Evolutionary conservation across 2,113 vertebrate genomes (phyloP).

Genomic region (Dermatemys mawii): DNA sequence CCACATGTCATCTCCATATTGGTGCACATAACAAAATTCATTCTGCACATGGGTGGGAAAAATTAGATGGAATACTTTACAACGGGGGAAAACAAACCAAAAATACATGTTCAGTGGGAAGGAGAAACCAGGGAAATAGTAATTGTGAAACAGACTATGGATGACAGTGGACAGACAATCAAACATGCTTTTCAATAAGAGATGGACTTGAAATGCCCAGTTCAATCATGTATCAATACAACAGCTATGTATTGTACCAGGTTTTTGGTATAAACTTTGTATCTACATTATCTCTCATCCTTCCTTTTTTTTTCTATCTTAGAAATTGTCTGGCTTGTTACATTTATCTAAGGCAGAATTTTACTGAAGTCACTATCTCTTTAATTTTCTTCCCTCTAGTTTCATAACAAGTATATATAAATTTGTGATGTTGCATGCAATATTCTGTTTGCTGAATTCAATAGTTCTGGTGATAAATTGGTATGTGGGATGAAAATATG

Average conservation of each 20-base stretch:
- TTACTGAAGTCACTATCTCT: not conserved
- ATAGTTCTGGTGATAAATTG: conserved; percentile 46
- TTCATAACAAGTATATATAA: conserved; percentile 29
- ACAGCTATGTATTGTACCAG: not conserved
- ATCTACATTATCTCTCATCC: not conserved
- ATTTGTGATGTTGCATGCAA: not conserved
- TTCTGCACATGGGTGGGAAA: too few relatives aligned
- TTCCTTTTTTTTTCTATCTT: not conserved
- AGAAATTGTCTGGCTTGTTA: too few relatives aligned
- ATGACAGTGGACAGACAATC: not conserved
- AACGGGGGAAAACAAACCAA: not conserved
- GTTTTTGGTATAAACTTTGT: not conserved
- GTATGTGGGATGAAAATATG: conserved; percentile 42
- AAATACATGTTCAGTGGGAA: not conserved
- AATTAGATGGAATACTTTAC: too few relatives aligned
- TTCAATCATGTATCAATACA: not conserved
- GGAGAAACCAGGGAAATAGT: not conserved
- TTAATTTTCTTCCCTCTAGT: not conserved
- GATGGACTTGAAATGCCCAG: not conserved
- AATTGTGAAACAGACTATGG: not conserved
- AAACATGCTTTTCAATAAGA: not conserved
- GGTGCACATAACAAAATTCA: too few relatives aligned
- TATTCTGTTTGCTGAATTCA: conserved; percentile 50
- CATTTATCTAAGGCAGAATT: too few relatives aligned
- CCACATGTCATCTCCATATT: too few relatives aligned